Base-by-base conservation (phyloP, 2,797 vertebrate species). In the Neosalanx taihuensis region DNA sequence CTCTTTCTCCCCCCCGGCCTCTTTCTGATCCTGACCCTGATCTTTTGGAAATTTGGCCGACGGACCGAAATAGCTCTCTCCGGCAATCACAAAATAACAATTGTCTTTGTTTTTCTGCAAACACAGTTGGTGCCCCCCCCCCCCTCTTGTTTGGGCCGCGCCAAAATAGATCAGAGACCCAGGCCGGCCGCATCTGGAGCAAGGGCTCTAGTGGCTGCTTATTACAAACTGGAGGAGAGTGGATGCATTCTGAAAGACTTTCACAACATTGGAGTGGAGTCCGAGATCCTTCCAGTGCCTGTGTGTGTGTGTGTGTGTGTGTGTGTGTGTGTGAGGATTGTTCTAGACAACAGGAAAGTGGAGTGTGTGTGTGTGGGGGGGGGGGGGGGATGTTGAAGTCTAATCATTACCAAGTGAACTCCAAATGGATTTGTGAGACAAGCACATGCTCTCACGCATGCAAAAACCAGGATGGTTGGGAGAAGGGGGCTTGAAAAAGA, bases 81-180 rank as follows among this genome's bases (percentile, higher is more conserved):
- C 35, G 33, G 9, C 62, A 64, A 20, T 64, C 35, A 53, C 62
- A 18, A 35, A 64, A 23, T 41, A 69, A 20, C 30, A 58, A 59
- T 35, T 58, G 53, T 18, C 60, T 56, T 30, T 26, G n/a, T 61
- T 64, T 61, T 64, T 69, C 53, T 33, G 31, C 23, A 37, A 41
- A 64, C 33, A 23, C n/a, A 33, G 46, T 58, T 13, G 7, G 53
- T 20, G 15, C 53, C 23, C 23, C 23, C 23, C 23, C 23, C 23
- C 23, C 23, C 23, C 20, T 23, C 64, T 60, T 18, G 6, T 18
- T 18, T 59, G 58, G 35, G 18, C 13, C n/a, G 10, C 65, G 26
- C 20, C n/a, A 56, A 70, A 61, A 67, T 66, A 26, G 57, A 66
- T 20, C 37, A 1, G n/a, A 59, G 62, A n/a, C n/a, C 33, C 35